A percentile compares a stretch with the other conserved stretches of the same genome.
Conservation (phyloP, 2,888 invertebrate genomes). For the Sphecodes monilicornis region DNA sequence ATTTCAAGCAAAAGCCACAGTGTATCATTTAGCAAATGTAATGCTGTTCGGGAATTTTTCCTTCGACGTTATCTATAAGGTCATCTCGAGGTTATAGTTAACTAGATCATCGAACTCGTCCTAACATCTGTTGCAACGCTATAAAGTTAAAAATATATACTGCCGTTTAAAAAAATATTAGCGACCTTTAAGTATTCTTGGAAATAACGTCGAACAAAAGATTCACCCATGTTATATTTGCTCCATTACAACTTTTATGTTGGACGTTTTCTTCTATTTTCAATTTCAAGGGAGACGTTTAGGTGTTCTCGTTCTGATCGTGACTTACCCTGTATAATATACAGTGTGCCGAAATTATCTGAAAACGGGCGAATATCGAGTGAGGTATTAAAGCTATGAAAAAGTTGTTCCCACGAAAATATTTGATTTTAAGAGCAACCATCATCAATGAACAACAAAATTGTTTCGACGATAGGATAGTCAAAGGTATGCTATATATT, state of each 20-base stretch:
- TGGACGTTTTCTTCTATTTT: background rate
- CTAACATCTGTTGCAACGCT: conserved; percentile 2
- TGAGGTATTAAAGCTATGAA: background rate
- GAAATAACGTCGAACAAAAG: background rate
- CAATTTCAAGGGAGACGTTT: background rate
- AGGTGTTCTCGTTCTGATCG: background rate
- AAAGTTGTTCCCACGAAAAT: background rate
- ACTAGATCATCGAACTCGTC: background rate
- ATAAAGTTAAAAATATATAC: conserved; percentile 2
- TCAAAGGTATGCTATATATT: too few species aligned
- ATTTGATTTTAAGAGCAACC: background rate
- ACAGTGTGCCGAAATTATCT: background rate
- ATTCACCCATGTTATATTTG: background rate
- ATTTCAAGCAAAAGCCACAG: background rate
- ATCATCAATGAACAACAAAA: background rate
- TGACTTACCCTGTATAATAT: background rate
- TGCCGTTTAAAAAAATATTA: conserved; percentile 1
- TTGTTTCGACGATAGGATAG: background rate
- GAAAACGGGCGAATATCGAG: background rate
- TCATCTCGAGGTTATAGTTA: background rate
- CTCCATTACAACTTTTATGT: background rate
- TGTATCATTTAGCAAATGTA: background rate
- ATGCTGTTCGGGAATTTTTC: background rate
- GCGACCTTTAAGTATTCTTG: background rate
- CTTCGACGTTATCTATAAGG: background rate